A percentile compares a stretch with the other conserved stretches of the same genome.
These are phyloP conservation scores for Rhopalosiphum maidis DNA, from an alignment of 1,140 invertebrate genomes.

Conservation along the genomic window DNA sequence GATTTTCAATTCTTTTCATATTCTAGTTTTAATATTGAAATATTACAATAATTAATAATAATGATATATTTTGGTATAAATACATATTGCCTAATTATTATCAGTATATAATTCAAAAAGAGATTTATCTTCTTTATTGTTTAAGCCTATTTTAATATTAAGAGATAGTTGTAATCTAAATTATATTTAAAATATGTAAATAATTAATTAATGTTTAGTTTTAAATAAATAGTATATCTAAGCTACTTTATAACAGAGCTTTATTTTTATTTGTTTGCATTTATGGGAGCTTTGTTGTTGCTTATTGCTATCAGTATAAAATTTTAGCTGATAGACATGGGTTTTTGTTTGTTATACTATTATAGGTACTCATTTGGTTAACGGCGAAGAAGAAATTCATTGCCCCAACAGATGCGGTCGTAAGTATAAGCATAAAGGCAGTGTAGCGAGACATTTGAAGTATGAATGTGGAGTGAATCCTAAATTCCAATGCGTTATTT, in stretches of 20 bases:
- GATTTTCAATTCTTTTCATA: neutral
- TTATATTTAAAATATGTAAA: neutral
- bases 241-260: neutral
- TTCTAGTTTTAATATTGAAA: neutral
- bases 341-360: conserved; percentile 7
- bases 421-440: conserved; percentile 63
- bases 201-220: conserved; percentile 10
- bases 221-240: neutral
- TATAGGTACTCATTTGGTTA: neutral
- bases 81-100: neutral
- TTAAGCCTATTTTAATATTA: neutral
- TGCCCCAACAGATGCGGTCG: conserved; percentile 57
- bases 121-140: neutral
- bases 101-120: neutral
- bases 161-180: neutral
- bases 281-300: neutral
- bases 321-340: neutral
- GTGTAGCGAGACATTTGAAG: conserved; percentile 64
- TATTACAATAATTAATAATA: neutral
- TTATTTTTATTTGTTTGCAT: conserved; percentile 23
- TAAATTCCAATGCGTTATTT: conserved; percentile 67
- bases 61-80: neutral
- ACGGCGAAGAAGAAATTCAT: neutral
- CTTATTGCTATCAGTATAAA: neutral
- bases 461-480: conserved; percentile 69